Conservation (phyloP, 1,140 invertebrate species). For the Trypoxylus dichotomus region DNA sequence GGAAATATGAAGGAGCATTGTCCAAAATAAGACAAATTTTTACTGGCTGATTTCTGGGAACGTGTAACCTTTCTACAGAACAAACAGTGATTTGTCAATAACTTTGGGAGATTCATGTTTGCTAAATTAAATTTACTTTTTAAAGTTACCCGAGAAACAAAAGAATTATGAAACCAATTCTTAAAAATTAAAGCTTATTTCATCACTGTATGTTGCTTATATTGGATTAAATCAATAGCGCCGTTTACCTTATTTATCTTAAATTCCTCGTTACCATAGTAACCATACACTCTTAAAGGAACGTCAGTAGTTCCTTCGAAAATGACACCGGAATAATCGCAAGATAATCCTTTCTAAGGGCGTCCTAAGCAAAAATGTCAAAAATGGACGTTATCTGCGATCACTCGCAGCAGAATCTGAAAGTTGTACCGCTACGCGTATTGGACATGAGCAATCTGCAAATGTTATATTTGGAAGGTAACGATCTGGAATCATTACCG, state of each 20-base stretch:
- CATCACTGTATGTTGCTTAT: too few relatives aligned
- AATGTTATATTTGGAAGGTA: slow-evolving; percentile 53
- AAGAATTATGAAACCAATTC: too few relatives aligned
- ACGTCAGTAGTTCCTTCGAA: neutral
- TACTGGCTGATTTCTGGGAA: too few relatives aligned
- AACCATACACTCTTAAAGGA: neutral
- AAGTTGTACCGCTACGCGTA: slow-evolving; percentile 40
- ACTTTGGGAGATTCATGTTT: too few relatives aligned
- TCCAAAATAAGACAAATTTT: too few relatives aligned
- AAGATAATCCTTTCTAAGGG: neutral
- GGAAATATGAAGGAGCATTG: too few relatives aligned
- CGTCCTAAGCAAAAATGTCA: slow-evolving; percentile 35
- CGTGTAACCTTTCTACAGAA: too few relatives aligned
- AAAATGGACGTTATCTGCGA: slow-evolving; percentile 45
- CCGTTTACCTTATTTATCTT: neutral
- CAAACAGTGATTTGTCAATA: too few relatives aligned
- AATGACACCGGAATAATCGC: neutral
- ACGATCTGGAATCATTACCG: slow-evolving; percentile 46
- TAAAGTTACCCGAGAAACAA: too few relatives aligned
- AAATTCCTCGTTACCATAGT: neutral
- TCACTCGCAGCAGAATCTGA: slow-evolving; percentile 43
- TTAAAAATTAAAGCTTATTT: too few relatives aligned
- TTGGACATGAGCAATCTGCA: slow-evolving; percentile 46
- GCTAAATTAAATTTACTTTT: too few relatives aligned
- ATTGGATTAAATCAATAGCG: neutral